Conservation (phyloP, 2,888 invertebrate genomes). For the Gastrophysa polygoni region DNA sequence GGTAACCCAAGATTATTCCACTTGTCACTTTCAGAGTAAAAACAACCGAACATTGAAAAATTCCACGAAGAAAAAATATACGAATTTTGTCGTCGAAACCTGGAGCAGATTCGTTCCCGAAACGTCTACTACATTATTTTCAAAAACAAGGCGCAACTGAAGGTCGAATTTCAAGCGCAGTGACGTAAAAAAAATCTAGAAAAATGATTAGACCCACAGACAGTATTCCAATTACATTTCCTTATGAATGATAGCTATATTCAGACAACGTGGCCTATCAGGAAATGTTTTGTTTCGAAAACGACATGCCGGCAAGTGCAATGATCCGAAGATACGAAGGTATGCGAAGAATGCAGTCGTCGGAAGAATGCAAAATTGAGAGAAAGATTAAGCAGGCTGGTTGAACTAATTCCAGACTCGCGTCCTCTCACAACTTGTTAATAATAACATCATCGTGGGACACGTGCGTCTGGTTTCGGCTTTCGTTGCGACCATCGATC, state of each 20-base stretch:
- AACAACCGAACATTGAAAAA: no score
- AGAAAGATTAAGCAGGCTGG: constrained; percentile 47
- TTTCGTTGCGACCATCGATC: no score
- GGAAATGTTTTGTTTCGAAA: constrained; percentile 46
- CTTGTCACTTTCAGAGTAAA: no score
- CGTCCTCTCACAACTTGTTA: constrained; percentile 38
- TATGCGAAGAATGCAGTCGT: constrained; percentile 53
- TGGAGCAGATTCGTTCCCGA: no score
- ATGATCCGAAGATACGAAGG: constrained; percentile 52
- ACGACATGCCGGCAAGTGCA: constrained; percentile 47
- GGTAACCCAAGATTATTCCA: no score
- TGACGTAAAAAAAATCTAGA: no score
- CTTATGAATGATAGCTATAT: background rate
- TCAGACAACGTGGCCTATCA: background rate
- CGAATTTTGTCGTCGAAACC: no score
- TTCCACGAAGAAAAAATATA: no score
- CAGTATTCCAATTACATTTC: background rate
- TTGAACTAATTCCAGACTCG: constrained; percentile 31
- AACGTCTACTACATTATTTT: no score
- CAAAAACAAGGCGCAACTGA: no score
- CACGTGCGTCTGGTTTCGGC: constrained; percentile 30
- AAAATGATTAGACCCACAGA: no score
- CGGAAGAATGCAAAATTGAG: constrained; percentile 54
- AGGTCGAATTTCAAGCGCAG: no score
- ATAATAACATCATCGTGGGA: constrained; percentile 31